Base-by-base conservation (phyloP, 1,140 invertebrate genomes). In the Manduca sexta region DNA sequence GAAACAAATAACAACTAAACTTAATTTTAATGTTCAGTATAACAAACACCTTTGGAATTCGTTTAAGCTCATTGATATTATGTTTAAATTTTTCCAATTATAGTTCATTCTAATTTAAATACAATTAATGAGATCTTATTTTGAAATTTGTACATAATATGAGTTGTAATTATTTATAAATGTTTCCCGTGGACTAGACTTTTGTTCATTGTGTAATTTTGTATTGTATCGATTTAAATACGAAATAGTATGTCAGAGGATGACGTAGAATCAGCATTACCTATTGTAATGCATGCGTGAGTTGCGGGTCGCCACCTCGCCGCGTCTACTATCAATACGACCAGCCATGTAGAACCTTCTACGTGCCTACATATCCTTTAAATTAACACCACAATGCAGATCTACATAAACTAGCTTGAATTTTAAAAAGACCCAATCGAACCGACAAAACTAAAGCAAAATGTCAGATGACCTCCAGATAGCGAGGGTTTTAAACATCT, bases 281-380 rank as follows among this genome's bases (percentile, higher is more conserved):
- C 58, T 74, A 84, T 81, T 84, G 68, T 81, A 80, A 84, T 76
- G 65, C 65, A 84, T 76, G 65, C 67, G 68, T 67, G 67, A 64
- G 57, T 56, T 69, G 43, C 63, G 64, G 70, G 74, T 81, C 75
- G 66, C 51, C 66, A 76, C 72, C 69, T 79, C 72, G 47, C 35
- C 34, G 58, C 21, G 57, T 45, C 47, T 42, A 55, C 60, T 38
- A 35, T 45, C 42, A 35, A 45, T 43, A 12, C 50, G 40, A 63
- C 79, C 75, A 73, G 39, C 41, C 15, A 42, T 8, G 46, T n/a
- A n/a, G 52, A 74, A 65, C 59, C 76, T 56, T 42, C 39, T 56
- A 40, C 54, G 53, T 49, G 52, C 49, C 49, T 30, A 59, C 62
- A 42, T 56, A 51, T 14, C 34, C 34, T 35, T 12, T 11, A n/a